These are phyloP conservation scores for Cladorhizidae sp. DNA, from an alignment of 37 sponge, comb jelly and placozoan species.

Conservation along the genomic window DNA sequence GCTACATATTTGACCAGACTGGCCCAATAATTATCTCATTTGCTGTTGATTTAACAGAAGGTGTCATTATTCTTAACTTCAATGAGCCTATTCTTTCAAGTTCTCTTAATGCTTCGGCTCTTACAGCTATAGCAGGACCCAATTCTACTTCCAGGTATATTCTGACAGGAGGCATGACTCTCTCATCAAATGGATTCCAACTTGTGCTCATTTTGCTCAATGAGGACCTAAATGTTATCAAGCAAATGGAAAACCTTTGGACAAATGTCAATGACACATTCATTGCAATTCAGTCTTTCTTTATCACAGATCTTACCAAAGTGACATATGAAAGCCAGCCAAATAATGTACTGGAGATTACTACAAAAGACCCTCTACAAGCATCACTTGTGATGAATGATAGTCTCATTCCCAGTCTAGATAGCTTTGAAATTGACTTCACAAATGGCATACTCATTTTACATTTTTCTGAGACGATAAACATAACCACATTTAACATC, in stretches of 20 bases:
- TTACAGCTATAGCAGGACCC: conserved; percentile 70
- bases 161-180: conserved; percentile 72
- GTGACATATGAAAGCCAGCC: conserved; percentile 4
- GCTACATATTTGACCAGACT: conserved; percentile 71
- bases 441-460: conserved; percentile 67
- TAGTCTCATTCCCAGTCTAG: conserved; percentile 51
- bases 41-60: conserved; percentile 70
- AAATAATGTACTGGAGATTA: conserved; percentile 56
- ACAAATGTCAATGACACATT: conserved; percentile 63
- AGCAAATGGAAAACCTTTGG: conserved; percentile 79
- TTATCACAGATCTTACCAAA: conserved; percentile 74
- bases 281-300: conserved; percentile 53
- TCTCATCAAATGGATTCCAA: conserved; percentile 66
- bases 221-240: conserved; percentile 79
- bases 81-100: conserved; percentile 78
- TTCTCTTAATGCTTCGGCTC: conserved; percentile 63
- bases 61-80: conserved; percentile 67
- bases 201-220: conserved; percentile 48
- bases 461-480: conserved; percentile 86
- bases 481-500: conserved; percentile 65
- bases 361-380: conserved; percentile 27
- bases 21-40: conserved; percentile 62
- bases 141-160: conserved; percentile 60
- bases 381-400: conserved; percentile 64
- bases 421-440: conserved; percentile 81